phyloP scores from a whole-genome alignment of 1,140 invertebrate genomes.

The Lycorma delicatula region DNA sequence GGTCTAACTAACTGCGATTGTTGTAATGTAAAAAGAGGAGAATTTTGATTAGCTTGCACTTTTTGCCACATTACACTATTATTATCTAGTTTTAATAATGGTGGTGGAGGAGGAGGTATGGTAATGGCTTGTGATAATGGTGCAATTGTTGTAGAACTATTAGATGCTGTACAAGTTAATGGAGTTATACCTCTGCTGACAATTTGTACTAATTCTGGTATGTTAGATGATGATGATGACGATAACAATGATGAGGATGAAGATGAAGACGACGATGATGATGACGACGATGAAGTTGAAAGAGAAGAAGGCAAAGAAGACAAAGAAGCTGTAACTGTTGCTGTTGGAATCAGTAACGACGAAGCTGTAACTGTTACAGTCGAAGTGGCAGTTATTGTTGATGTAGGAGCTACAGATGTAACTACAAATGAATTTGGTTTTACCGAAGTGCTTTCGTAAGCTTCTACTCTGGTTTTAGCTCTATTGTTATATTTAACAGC shows the following conservation, averaged over 20 bases:
- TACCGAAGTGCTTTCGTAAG: constrained; percentile 52
- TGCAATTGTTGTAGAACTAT: too few species aligned
- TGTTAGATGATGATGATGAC: too few species aligned
- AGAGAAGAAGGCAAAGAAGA: not conserved
- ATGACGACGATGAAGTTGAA: not conserved
- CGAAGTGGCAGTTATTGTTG: not conserved
- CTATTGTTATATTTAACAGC: constrained; percentile 68
- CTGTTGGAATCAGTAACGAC: not conserved
- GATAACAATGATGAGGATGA: not conserved
- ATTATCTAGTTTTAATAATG: not conserved
- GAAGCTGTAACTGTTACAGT: constrained; percentile 3
- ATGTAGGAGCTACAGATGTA: constrained; percentile 1
- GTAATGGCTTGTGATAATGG: too few species aligned
- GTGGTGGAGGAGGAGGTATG: not conserved
- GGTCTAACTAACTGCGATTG: too few species aligned
- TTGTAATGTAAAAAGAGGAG: too few species aligned
- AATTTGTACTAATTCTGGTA: too few species aligned
- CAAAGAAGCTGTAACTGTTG: not conserved
- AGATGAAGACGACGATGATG: not conserved
- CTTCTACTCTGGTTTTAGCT: constrained; percentile 63
- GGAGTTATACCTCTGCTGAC: too few species aligned
- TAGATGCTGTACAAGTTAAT: too few species aligned
- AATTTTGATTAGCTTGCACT: not conserved
- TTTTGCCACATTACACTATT: not conserved
- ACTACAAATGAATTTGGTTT: too few species aligned